Evolutionary conservation across 1,140 invertebrate species (phyloP).

Genomic region (Aricia agestis): DNA sequence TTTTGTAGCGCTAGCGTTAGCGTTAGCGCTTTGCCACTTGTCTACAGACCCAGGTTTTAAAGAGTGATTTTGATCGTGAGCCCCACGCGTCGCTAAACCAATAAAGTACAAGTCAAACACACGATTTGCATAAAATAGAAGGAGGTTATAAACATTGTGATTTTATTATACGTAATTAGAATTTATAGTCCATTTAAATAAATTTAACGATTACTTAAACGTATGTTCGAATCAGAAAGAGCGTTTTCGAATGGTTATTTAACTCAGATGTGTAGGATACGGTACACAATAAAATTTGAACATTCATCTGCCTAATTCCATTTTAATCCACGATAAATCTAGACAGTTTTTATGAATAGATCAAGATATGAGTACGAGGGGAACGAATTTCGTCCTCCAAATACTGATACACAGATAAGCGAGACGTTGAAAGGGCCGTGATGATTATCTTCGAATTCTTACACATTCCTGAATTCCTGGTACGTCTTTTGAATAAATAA

Average conservation of each 20-base stretch:
- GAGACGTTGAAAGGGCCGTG: slow-evolving; percentile 59
- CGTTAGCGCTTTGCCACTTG: no score
- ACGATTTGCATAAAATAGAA: not conserved
- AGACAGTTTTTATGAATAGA: slow-evolving; percentile 50
- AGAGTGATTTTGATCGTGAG: not conserved
- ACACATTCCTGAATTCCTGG: slow-evolving; percentile 62
- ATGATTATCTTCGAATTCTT: slow-evolving; percentile 57
- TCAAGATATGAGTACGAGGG: slow-evolving; percentile 42
- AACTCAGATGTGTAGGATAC: slow-evolving; percentile 1
- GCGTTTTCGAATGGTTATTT: not conserved
- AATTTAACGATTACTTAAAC: not conserved
- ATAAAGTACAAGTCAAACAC: not conserved
- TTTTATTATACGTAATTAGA: not conserved
- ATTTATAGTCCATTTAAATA: not conserved
- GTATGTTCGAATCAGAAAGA: not conserved
- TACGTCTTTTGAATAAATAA: slow-evolving; percentile 65
- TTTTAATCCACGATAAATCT: slow-evolving; percentile 51
- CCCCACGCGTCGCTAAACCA: not conserved
- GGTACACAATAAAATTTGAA: slow-evolving; percentile 25
- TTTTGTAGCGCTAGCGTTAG: no score
- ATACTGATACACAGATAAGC: slow-evolving; percentile 53
- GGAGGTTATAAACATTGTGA: not conserved
- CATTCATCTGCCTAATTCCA: slow-evolving; percentile 53
- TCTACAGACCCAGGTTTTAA: not conserved
- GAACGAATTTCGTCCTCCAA: slow-evolving; percentile 52